Evolutionary conservation across 2,888 invertebrate species (phyloP).

Genomic region (Habrosyne pyritoides): DNA sequence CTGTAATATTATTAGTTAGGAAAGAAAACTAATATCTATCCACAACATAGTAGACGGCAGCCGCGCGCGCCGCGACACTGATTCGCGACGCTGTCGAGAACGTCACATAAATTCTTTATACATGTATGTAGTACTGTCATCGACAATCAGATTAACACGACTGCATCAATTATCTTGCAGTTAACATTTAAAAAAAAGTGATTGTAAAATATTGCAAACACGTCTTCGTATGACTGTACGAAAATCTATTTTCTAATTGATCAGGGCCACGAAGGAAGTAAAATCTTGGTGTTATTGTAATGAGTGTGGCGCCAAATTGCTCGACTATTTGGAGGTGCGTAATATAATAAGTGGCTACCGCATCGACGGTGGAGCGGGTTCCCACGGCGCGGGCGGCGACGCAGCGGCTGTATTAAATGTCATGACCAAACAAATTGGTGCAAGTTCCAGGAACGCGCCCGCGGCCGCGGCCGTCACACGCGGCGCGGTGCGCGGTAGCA

Average conservation of each 20-base stretch:
- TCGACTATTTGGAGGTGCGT: not conserved
- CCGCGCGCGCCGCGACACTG: too few relatives aligned
- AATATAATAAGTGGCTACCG: not conserved
- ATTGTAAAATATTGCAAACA: too few relatives aligned
- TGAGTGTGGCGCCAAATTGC: not conserved
- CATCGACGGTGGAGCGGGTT: not conserved
- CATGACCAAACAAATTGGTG: slow-evolving; percentile 1
- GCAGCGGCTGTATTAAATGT: not conserved
- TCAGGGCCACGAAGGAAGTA: not conserved
- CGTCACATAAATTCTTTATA: too few relatives aligned
- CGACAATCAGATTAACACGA: not conserved
- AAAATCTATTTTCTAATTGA: not conserved
- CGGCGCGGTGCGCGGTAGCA: not conserved
- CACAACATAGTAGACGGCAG: too few relatives aligned
- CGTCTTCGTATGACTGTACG: too few relatives aligned
- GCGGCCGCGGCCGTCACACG: not conserved
- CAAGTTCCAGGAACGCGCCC: not conserved
- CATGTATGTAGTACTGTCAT: not conserved
- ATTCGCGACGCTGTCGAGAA: too few relatives aligned
- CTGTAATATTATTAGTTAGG: not conserved
- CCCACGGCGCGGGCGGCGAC: not conserved
- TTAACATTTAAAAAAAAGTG: too few relatives aligned
- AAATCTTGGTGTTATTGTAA: not conserved
- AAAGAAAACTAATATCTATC: not conserved
- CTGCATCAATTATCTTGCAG: not conserved